Percentiles rank a stretch among this genome's conserved stretches.
Evolutionary conservation across 1,140 invertebrate genomes (phyloP).

Genomic region (Drosophila kanapiae): DNA sequence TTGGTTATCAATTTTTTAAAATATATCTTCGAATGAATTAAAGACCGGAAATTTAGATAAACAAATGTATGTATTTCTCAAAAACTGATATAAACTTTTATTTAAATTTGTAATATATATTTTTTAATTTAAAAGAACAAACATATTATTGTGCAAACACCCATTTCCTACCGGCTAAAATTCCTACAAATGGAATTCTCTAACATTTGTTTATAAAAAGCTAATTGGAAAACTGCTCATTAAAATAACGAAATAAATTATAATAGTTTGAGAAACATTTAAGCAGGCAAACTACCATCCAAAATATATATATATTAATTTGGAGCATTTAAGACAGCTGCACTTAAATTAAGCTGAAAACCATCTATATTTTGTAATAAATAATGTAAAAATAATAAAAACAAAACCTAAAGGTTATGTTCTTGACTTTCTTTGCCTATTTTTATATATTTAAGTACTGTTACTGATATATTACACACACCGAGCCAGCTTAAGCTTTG

Average conservation of each 20-base stretch:
- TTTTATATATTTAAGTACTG: neutral
- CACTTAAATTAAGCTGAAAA: neutral
- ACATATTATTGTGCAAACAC: too few species aligned
- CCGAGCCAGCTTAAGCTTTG: constrained; percentile 7
- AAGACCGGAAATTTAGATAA: too few species aligned
- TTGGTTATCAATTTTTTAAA: too few species aligned
- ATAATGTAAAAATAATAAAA: neutral
- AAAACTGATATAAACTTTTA: too few species aligned
- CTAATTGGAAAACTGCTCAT: neutral
- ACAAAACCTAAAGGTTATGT: neutral
- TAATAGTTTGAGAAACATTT: neutral
- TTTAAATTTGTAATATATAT: too few species aligned
- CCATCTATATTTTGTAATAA: too few species aligned
- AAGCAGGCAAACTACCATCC: too few species aligned
- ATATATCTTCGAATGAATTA: too few species aligned
- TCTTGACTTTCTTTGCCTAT: neutral
- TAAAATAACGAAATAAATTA: neutral
- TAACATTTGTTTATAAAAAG: neutral
- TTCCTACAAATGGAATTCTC: neutral
- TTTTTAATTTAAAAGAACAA: too few species aligned
- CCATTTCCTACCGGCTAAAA: neutral
- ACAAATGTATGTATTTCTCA: too few species aligned
- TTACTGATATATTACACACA: neutral
- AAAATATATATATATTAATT: too few species aligned
- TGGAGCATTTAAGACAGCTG: neutral